Evolutionary conservation across 2,888 invertebrate genomes (phyloP).

Genomic region (Maniola hyperantus): DNA sequence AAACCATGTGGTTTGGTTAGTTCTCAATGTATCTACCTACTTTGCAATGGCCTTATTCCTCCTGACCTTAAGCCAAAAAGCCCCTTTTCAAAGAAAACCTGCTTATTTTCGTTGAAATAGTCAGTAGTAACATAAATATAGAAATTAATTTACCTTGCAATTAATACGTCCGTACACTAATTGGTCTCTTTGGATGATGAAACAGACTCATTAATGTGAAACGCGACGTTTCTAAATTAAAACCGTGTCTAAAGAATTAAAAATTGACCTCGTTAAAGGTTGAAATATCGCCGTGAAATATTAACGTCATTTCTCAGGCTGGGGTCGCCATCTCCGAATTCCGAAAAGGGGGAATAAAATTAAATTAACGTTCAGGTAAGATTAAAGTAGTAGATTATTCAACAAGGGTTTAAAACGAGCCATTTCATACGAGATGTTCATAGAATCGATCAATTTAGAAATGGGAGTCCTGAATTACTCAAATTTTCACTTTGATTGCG

Average conservation of each 20-base stretch:
- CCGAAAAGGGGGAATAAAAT: not conserved
- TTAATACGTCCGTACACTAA: constrained; percentile 32
- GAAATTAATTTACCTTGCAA: constrained; percentile 15
- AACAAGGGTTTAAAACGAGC: no score
- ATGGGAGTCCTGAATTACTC: no score
- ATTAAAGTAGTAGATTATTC: no score
- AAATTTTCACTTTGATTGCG: no score
- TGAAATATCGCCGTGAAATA: constrained; percentile 34
- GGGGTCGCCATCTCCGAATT: constrained; percentile 14
- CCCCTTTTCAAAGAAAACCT: not conserved
- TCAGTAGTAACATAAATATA: not conserved
- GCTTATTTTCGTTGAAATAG: not conserved
- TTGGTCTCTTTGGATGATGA: constrained; percentile 33
- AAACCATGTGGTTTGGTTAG: no score
- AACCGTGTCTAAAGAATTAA: constrained; percentile 30
- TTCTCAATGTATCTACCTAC: not conserved
- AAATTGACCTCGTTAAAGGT: constrained; percentile 33
- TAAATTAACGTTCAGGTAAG: no score
- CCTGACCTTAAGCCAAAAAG: not conserved
- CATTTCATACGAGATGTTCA: no score
- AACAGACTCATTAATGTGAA: constrained; percentile 31
- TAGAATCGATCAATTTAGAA: no score
- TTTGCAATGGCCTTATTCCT: not conserved
- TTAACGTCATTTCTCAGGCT: constrained; percentile 31
- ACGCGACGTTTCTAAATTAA: constrained; percentile 30